These are phyloP conservation scores for Biston stratarius DNA, from an alignment of 2,888 invertebrate genomes.

Conservation along the genomic window DNA sequence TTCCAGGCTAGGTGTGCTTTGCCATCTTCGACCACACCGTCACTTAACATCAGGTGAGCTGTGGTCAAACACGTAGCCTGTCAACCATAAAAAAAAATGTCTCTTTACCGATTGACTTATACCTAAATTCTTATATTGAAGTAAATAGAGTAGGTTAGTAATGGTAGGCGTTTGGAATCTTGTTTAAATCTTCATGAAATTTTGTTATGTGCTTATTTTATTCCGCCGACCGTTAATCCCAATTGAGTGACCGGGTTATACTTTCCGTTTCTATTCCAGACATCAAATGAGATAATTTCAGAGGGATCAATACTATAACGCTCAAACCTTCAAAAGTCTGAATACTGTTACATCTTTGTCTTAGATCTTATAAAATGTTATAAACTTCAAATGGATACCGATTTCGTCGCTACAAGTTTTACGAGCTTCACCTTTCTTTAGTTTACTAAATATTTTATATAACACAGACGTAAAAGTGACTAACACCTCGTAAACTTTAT, in stretches of 20 bases:
- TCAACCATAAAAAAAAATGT: too few relatives aligned
- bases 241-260: conserved; percentile 29
- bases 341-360: conserved; percentile 8
- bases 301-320: background rate
- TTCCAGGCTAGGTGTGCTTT: too few relatives aligned
- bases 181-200: conserved; percentile 5
- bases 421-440: conserved; percentile 36
- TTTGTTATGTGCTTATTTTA: conserved; percentile 20
- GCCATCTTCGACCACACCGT: too few relatives aligned
- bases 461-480: conserved; percentile 26
- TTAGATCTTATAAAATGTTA: conserved; percentile 6
- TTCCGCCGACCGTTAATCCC: conserved; percentile 21
- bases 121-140: too few relatives aligned
- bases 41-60: too few relatives aligned
- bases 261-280: conserved; percentile 15
- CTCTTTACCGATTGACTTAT: too few relatives aligned
- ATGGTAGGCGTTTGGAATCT: background rate
- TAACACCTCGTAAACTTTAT: conserved; percentile 50
- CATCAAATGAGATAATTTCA: conserved; percentile 2
- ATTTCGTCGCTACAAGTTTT: conserved; percentile 21
- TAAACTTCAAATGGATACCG: conserved; percentile 21
- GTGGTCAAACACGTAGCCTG: too few relatives aligned
- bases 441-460: conserved; percentile 40
- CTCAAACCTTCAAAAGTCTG: conserved; percentile 2
- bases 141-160: too few relatives aligned